Evolutionary conservation across 2,113 vertebrate species (phyloP).

Genomic region (Panurus biarmicus): DNA sequence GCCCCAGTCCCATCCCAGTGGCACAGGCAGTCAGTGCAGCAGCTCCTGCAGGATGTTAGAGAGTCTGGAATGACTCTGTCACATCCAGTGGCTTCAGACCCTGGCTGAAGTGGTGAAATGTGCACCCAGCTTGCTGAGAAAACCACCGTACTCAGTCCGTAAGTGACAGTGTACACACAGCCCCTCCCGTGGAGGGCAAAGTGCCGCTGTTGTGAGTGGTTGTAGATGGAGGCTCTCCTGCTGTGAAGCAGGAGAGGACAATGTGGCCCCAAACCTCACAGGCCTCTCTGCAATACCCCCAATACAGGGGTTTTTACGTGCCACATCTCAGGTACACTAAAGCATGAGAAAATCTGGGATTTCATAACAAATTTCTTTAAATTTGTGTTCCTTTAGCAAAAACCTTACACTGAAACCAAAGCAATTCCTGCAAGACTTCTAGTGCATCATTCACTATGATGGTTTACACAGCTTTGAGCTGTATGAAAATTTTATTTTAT

Average conservation of each 20-base stretch:
- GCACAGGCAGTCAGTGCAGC: not conserved
- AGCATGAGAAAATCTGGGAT: not conserved
- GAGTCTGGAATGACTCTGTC: fast-evolving
- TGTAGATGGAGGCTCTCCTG: not conserved
- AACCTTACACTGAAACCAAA: not conserved
- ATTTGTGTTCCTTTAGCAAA: not conserved
- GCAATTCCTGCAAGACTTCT: not conserved
- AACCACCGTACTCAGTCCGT: not conserved
- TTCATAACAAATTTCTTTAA: not conserved
- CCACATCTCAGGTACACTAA: not conserved
- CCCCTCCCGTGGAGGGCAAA: not conserved
- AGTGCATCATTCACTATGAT: not conserved
- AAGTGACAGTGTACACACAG: not conserved
- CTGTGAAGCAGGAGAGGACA: not conserved
- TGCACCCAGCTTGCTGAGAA: not conserved
- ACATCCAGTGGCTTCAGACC: not conserved
- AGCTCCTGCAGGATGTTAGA: fast-evolving
- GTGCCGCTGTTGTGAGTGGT: not conserved
- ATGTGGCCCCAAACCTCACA: not conserved
- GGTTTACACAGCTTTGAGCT: not conserved
- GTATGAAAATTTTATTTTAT: conserved; percentile 43
- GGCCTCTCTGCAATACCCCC: not conserved
- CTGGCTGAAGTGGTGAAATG: not conserved
- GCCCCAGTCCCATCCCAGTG: not conserved
- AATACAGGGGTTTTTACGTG: fast-evolving